Conservation (phyloP, 2,113 vertebrate species). For the Coreoperca whiteheadi region DNA sequence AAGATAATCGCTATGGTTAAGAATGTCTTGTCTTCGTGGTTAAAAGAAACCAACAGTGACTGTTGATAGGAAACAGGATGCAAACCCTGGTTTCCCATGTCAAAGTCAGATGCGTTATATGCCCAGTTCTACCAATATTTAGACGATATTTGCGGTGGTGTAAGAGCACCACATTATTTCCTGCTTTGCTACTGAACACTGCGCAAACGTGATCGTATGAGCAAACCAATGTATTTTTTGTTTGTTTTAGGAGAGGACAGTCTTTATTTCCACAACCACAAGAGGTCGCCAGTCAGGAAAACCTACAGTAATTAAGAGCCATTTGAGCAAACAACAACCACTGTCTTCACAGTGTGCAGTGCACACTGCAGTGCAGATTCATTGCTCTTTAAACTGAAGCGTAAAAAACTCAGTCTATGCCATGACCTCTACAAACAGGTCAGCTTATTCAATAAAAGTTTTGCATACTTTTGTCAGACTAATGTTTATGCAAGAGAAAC, state of each 20-base stretch:
- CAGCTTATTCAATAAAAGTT: conserved; percentile 6
- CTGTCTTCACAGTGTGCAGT: not conserved
- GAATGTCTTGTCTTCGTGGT: not conserved
- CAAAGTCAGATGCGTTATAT: not conserved
- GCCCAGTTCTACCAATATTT: not conserved
- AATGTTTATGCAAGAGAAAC: not conserved
- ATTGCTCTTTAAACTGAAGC: not conserved
- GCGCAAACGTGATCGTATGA: not conserved
- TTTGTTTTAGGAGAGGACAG: not conserved
- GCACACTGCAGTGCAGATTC: not conserved
- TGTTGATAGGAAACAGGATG: not conserved
- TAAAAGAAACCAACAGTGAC: not conserved
- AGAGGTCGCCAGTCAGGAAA: not conserved
- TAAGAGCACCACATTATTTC: not conserved
- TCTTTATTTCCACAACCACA: not conserved
- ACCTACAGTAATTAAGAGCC: not conserved
- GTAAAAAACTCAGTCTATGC: not conserved
- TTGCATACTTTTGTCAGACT: not conserved
- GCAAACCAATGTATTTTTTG: not conserved
- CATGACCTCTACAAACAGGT: not conserved
- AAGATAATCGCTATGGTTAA: not conserved
- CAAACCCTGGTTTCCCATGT: not conserved
- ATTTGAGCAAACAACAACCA: not conserved
- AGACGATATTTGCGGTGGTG: not conserved
- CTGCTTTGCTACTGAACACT: not conserved